Evolutionary conservation across 2,113 vertebrate genomes (phyloP).

Genomic region (Nycticorax nycticorax): DNA sequence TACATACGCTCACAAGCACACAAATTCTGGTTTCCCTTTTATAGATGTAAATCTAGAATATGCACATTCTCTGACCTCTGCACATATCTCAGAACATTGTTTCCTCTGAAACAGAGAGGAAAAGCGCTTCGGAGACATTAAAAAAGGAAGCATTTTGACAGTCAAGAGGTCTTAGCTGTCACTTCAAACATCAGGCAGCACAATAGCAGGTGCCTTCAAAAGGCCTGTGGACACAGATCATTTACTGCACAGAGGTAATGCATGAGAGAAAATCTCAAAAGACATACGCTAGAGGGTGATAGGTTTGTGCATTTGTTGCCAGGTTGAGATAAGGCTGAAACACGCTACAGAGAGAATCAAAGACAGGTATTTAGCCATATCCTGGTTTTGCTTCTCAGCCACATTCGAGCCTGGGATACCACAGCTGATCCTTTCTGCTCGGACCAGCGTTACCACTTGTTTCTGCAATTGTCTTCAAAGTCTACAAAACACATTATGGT

Average conservation of each 20-base stretch:
- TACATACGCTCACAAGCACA: neutral
- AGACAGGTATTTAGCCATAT: neutral
- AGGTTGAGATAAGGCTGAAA: neutral
- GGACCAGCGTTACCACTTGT: neutral
- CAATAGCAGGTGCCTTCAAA: neutral
- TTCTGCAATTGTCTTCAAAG: neutral
- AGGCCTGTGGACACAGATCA: neutral
- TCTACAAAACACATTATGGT: neutral
- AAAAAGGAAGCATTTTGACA: neutral
- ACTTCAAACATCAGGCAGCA: neutral
- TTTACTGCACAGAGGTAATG: neutral
- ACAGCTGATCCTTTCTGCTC: neutral
- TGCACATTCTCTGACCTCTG: neutral
- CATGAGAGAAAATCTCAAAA: neutral
- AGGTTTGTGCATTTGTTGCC: neutral
- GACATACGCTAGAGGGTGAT: neutral
- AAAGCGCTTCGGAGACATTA: neutral
- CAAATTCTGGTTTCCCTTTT: neutral
- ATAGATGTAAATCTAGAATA: neutral
- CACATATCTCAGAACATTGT: neutral
- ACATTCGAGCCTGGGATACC: neutral
- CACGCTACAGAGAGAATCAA: neutral
- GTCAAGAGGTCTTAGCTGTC: neutral
- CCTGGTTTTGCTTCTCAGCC: neutral
- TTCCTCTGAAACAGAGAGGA: neutral